Evolutionary conservation across 2,888 invertebrate species (phyloP).

Genomic region (Cryptophagus acutangulus): DNA sequence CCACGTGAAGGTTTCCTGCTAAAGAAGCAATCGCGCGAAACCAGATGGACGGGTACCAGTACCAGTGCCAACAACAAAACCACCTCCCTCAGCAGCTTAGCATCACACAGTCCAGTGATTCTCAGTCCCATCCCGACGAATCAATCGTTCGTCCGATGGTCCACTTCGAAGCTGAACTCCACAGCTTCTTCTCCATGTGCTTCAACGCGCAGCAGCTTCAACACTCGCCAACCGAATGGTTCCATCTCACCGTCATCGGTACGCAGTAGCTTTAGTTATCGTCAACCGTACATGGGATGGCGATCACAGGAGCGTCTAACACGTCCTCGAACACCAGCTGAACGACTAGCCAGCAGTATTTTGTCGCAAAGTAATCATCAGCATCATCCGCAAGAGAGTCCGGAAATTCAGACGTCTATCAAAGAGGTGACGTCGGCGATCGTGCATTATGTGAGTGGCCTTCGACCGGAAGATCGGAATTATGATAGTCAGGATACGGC

Average conservation of each 20-base stretch:
- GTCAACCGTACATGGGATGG: slow-evolving; percentile 89
- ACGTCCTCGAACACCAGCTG: slow-evolving; percentile 77
- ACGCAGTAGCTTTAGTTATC: slow-evolving; percentile 72
- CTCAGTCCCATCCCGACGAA: slow-evolving; percentile 45
- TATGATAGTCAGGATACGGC: slow-evolving; percentile 34
- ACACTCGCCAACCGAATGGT: slow-evolving; percentile 57
- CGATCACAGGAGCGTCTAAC: slow-evolving; percentile 77
- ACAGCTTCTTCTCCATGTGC: slow-evolving; percentile 70
- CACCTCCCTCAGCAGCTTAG: slow-evolving; percentile 76
- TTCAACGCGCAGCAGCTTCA: slow-evolving; percentile 67
- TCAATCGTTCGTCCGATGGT: slow-evolving; percentile 62
- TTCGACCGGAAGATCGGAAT: slow-evolving; percentile 53
- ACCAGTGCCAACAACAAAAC: slow-evolving; percentile 63
- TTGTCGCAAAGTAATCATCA: slow-evolving; percentile 45
- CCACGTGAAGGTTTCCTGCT: slow-evolving; percentile 76
- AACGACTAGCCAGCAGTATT: slow-evolving; percentile 67
- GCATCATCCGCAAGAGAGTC: slow-evolving; percentile 42
- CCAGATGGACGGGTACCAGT: slow-evolving; percentile 50
- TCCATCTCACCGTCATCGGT: slow-evolving; percentile 62
- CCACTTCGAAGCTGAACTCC: slow-evolving; percentile 70
- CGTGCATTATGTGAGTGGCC: slow-evolving; percentile 79
- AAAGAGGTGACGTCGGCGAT: slow-evolving; percentile 91
- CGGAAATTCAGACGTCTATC: slow-evolving; percentile 77
- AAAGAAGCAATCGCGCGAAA: slow-evolving; percentile 63
- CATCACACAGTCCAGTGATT: slow-evolving; percentile 46